Conservation (phyloP, 1,140 invertebrate genomes). For the Pogonomyrmex californicus region DNA sequence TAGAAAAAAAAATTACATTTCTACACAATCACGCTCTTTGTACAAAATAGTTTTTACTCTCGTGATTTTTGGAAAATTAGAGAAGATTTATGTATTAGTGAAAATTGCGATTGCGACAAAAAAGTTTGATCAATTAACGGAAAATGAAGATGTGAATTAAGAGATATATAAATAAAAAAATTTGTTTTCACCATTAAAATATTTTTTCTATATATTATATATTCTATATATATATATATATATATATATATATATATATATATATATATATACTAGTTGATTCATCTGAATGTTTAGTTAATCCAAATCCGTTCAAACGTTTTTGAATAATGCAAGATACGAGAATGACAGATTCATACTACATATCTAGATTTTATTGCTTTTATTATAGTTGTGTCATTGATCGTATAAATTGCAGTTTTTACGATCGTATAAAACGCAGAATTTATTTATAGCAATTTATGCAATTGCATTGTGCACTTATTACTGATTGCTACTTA, state of each 20-base stretch:
- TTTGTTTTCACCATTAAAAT: background rate
- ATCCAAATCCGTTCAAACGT: background rate
- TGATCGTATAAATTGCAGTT: background rate
- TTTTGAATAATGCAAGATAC: background rate
- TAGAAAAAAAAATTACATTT: background rate
- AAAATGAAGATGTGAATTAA: background rate
- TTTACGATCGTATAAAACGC: no score
- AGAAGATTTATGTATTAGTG: background rate
- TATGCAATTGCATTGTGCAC: conserved; percentile 17
- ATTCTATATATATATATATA: no score
- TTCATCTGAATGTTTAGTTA: background rate
- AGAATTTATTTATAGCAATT: no score
- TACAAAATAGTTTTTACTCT: conserved; percentile 33
- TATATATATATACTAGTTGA: background rate
- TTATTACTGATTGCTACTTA: background rate
- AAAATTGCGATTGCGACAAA: background rate
- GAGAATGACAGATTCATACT: background rate
- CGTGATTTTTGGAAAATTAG: background rate
- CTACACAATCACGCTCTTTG: background rate
- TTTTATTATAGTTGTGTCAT: background rate
- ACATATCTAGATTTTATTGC: background rate
- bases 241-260: no score
- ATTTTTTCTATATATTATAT: background rate
- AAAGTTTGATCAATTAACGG: background rate
- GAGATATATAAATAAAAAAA: background rate